phyloP scores from a whole-genome alignment of 2,888 invertebrate genomes.

The Heliconius ismenius region DNA sequence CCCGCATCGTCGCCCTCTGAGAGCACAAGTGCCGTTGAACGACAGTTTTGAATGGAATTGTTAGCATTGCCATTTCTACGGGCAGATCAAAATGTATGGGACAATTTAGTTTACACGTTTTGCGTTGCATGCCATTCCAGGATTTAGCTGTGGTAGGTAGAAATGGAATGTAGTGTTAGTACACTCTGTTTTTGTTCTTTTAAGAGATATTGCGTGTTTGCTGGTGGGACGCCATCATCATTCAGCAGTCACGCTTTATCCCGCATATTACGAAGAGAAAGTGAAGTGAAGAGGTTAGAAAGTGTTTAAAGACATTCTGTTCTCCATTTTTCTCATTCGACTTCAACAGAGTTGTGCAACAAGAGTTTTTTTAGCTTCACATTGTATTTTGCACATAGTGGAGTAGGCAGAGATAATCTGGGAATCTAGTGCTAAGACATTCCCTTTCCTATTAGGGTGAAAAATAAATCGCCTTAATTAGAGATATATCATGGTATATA shows the following conservation, averaged over 20 bases:
- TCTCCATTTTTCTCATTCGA: no score
- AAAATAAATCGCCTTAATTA: no score
- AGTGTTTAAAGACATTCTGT: no score
- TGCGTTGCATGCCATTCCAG: neutral
- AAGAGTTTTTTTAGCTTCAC: no score
- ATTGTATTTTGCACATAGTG: no score
- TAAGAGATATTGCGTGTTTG: neutral
- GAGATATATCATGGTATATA: no score
- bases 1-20: slow-evolving; percentile 26
- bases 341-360: no score
- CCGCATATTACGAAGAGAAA: no score
- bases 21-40: slow-evolving; percentile 32
- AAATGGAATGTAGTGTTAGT: neutral
- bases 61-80: slow-evolving; percentile 32
- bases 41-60: slow-evolving; percentile 34
- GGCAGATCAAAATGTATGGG: slow-evolving; percentile 18
- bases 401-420: no score
- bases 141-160: neutral
- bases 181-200: neutral
- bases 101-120: slow-evolving; percentile 10
- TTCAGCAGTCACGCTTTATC: neutral
- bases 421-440: no score
- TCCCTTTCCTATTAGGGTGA: no score
- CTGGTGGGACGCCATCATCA: no score
- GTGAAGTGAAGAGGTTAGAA: neutral